A percentile compares a stretch with the other conserved stretches of the same genome.
Evolutionary conservation across 2,113 vertebrate genomes (phyloP).

Genomic region (Heloderma charlesbogerti): DNA sequence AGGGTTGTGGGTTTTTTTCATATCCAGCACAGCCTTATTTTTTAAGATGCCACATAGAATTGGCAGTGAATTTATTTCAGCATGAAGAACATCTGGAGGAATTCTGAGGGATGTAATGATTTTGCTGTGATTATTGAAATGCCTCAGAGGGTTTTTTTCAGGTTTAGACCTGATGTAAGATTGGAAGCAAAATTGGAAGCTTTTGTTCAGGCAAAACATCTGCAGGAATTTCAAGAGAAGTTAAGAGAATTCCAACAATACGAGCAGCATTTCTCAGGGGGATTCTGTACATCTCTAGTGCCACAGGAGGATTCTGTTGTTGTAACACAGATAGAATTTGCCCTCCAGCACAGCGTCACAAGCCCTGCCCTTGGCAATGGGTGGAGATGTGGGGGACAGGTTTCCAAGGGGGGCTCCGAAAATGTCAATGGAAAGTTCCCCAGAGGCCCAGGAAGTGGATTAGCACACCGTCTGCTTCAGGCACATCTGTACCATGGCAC

Average conservation of each 20-base stretch:
- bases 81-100: neutral
- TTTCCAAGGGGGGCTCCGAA: neutral
- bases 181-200: neutral
- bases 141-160: neutral
- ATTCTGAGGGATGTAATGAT: neutral
- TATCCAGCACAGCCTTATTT: neutral
- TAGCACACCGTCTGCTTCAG: constrained; percentile 1
- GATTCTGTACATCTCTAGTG: neutral
- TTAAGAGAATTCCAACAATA: neutral
- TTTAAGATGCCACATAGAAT: neutral
- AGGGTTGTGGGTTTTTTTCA: neutral
- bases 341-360: neutral
- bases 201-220: neutral
- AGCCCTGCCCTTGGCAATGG: neutral
- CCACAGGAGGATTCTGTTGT: neutral
- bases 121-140: neutral
- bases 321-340: neutral
- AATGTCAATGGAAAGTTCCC: neutral
- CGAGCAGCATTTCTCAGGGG: neutral
- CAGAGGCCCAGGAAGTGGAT: neutral
- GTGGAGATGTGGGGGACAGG: neutral
- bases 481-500: neutral
- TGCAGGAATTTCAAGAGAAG: neutral
- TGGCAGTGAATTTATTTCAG: neutral
- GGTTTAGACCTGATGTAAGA: neutral